Percentiles rank a stretch among this genome's conserved stretches.
Evolutionary conservation across 2,113 vertebrate species (phyloP).

Genomic region (Leiothrix lutea): DNA sequence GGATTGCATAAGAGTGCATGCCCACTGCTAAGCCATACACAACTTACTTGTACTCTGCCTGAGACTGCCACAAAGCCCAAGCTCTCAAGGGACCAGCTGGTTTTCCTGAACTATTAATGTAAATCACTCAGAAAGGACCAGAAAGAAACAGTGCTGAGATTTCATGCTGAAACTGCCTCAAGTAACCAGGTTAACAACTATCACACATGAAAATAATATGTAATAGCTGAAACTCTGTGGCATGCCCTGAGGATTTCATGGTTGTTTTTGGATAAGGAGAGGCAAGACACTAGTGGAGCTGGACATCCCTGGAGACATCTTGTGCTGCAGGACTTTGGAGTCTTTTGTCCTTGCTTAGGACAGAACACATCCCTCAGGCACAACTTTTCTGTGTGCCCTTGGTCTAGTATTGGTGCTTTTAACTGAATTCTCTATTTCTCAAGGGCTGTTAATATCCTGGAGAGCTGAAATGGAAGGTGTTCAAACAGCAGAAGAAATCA

Average conservation of each 20-base stretch:
- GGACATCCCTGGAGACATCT: not conserved
- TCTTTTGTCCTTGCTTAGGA: not conserved
- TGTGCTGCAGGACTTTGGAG: not conserved
- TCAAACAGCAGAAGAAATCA: not conserved
- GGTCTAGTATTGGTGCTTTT: not conserved
- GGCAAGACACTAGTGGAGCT: not conserved
- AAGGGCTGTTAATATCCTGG: not conserved
- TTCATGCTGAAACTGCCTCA: not conserved
- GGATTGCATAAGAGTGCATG: not conserved
- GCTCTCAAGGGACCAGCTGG: not conserved
- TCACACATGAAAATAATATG: not conserved
- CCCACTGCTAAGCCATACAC: not conserved
- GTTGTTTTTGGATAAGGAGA: not conserved
- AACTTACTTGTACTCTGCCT: not conserved
- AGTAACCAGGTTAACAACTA: not conserved
- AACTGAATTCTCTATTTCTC: not conserved
- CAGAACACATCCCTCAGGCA: not conserved
- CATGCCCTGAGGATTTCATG: not conserved
- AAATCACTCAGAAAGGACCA: not conserved
- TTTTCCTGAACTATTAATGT: conserved; percentile 47
- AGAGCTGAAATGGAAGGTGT: not conserved
- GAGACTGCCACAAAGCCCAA: not conserved
- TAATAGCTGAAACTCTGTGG: not conserved
- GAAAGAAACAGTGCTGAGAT: not conserved
- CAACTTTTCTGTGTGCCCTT: not conserved